Evolutionary conservation across 2,888 invertebrate species (phyloP).

Genomic region (Trachelus iudaicus): DNA sequence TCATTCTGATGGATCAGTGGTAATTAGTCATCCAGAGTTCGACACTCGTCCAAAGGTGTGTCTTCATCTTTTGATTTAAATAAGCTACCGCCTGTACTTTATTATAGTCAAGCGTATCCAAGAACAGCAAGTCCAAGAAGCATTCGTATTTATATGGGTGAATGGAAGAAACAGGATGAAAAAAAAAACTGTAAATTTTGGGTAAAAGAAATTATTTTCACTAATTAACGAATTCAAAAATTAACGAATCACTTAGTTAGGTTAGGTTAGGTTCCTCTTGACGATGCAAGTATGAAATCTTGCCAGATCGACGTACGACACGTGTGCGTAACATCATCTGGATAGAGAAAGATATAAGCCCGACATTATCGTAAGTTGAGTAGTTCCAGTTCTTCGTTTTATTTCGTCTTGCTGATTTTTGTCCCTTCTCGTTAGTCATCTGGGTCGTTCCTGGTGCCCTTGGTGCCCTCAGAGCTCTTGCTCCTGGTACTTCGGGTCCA

Average conservation of each 20-base stretch:
- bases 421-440: neutral
- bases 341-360: conserved; percentile 24
- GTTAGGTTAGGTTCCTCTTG: neutral
- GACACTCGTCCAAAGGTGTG: conserved; percentile 5
- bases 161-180: neutral
- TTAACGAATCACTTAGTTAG: neutral
- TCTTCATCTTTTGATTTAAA: neutral
- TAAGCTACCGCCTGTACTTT: neutral
- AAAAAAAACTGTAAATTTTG: neutral
- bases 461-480: neutral
- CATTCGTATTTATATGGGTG: neutral
- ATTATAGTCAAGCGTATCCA: neutral
- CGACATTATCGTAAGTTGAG: conserved; percentile 42
- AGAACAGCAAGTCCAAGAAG: neutral
- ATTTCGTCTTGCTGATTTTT: neutral
- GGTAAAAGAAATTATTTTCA: neutral
- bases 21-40: conserved; percentile 19
- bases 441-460: neutral
- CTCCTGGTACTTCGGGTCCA: neutral
- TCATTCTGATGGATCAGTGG: conserved; percentile 17
- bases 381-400: conserved; percentile 30
- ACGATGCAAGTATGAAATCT: neutral
- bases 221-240: neutral
- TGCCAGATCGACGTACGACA: conserved; percentile 24
- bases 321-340: conserved; percentile 9